Evolutionary conservation across 2,888 invertebrate genomes (phyloP), one percentile per base, ranked within the genome.

Genomic region (Melinopterus prodromus): DNA sequence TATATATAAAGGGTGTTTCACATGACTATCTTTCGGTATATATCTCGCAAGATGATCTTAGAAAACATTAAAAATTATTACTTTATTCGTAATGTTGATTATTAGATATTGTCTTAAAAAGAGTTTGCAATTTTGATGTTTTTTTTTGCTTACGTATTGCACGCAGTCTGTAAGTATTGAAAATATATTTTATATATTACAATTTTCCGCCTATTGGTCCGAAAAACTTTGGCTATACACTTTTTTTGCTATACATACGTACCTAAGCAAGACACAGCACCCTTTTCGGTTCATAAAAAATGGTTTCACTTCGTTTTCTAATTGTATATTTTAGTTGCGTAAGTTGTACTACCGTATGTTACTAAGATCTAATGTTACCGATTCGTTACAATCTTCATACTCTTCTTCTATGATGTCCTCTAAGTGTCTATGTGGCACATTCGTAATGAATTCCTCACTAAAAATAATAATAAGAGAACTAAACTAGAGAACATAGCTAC

Each of bases 331-430:
- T 53, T 7, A 53, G 53, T 53, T 53, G 7, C 12, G 5, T 1
- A 53, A 53, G 5, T 53, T 53, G 70, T 80, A 80, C 79, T 80
- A 80, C 79, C 79, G 80, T 53, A 75, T 69, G 37, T 77, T 70
- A 16, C 38, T 71, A 38, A 80, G 12, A 36, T 80, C 80, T 78
- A 79, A 77, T 37, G 80, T 69, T 70, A 80, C 79, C 6, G 79
- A 79, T n/a, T 80, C 80, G 71, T 6, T 14, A 71, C 79, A 79
- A 69, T 88, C 87, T 86, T 87, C 88, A 86, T 88, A 86, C 84
- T 88, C 88, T 86, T 88, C 88, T 86, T 88, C 88, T 86, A 87
- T 81, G 80, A 88, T 88, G 81, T 88, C 88, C 84, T 88, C 88
- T 86, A 88, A 85, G 81, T 85, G 85, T 84, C 87, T 84, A 81